Evolutionary conservation across 2,113 vertebrate genomes (phyloP), one percentile per base, ranked within the genome.

Genomic region (Empidonax alnorum): DNA sequence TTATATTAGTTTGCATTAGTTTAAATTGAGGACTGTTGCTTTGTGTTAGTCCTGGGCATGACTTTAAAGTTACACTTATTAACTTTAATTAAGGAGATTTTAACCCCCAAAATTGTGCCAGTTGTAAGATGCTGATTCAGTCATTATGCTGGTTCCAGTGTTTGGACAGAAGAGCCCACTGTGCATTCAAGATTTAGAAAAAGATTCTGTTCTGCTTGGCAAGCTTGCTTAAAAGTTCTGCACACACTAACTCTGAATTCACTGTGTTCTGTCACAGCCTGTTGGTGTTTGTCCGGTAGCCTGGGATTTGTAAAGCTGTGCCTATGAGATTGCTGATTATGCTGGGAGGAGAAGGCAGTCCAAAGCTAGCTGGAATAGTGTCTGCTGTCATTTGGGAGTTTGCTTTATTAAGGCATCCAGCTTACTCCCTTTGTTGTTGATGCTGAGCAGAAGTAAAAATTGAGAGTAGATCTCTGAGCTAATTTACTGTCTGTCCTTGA

Each of bases 301-400:
- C 82, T 87, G 82, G 84, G 76, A 61, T 94, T 91, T 96, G 79
- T 93, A 75, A 81, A 90, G 33, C 72, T 90, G 24, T 93, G 68
- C 56, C 72, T 93, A 3, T 59, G 82, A 41, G 65, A 86, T 52
- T 86, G 30, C 59, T 67, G 59, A 77, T 90, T 83, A 30, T 15
- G 7, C 33, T 46, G 76, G 47, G 76, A 88, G 80, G 67, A 66
- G 44, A 49, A 85, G 58, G 75, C 74, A 79, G 67, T 49, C 78
- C 72, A 71, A 62, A 77, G 55, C 75, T 90, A 77, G 37, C 50
- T 92, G 88, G 42, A 81, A 47, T 58, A 80, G n/a, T 30, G 46
- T 73, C 52, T 90, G 46, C 37, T 81, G 50, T 80, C 72, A n/a
- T 42, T 71, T 90, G 76, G 65, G 90, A 90, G 55, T 94, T 90